Evolutionary conservation across 1,140 invertebrate genomes (phyloP).

Genomic region (Anastrepha obliqua): DNA sequence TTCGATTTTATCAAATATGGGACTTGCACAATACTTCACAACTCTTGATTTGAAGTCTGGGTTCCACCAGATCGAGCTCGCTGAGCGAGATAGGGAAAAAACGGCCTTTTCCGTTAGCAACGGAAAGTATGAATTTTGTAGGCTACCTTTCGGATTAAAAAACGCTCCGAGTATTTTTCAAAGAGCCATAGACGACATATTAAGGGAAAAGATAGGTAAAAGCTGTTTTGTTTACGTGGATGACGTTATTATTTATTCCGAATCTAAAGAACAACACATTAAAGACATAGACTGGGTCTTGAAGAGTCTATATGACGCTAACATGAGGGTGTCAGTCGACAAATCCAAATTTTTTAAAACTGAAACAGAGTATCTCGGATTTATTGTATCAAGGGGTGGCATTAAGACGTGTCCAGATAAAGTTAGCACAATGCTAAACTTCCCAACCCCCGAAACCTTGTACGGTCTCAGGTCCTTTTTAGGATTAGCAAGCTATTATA

Average conservation of each 20-base stretch:
- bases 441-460: conserved; percentile 66
- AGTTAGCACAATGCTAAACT: conserved; percentile 70
- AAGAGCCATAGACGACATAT: no score
- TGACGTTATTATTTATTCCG: neutral
- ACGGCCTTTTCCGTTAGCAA: conserved; percentile 68
- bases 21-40: conserved; percentile 68
- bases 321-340: no score
- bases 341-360: conserved; percentile 68
- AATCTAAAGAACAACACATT: neutral
- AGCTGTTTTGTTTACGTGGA: neutral
- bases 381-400: conserved; percentile 72
- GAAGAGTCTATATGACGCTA: neutral
- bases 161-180: no score
- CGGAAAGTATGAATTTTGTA: no score
- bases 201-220: conserved; percentile 59
- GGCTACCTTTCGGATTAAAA: no score
- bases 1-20: conserved; percentile 67
- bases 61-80: conserved; percentile 59
- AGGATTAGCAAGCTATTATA: conserved; percentile 68
- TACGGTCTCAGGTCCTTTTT: conserved; percentile 74
- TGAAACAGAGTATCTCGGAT: conserved; percentile 75
- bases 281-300: neutral
- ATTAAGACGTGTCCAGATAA: conserved; percentile 73
- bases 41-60: conserved; percentile 73
- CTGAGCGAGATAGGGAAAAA: conserved; percentile 70